phyloP scores from a whole-genome alignment of 2,797 vertebrate genomes.

The Monodelphis domestica region DNA sequence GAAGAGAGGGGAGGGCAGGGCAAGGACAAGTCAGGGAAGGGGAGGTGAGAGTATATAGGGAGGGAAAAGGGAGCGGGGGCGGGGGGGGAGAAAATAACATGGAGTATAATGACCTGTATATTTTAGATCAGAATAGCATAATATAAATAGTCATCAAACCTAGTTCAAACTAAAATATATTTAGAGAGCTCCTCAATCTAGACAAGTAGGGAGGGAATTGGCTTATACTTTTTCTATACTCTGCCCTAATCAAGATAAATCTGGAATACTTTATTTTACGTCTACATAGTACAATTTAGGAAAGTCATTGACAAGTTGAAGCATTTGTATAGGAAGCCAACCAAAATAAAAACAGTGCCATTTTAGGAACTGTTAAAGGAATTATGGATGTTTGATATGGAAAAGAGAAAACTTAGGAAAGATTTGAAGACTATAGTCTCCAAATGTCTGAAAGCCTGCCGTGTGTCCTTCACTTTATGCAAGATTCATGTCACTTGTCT shows the following conservation, averaged over 20 bases:
- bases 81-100: background rate
- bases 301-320: background rate
- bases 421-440: background rate
- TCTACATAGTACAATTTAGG: background rate
- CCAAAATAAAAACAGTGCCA: background rate
- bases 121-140: background rate
- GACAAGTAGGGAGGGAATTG: background rate
- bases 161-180: background rate
- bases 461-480: background rate
- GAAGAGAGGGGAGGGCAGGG: background rate
- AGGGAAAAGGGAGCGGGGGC: background rate
- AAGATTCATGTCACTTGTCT: background rate
- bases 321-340: background rate
- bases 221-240: background rate
- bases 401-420: background rate
- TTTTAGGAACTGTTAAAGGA: background rate
- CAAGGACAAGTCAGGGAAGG: too few species aligned
- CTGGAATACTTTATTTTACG: background rate
- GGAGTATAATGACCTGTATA: background rate
- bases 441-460: background rate
- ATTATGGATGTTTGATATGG: background rate
- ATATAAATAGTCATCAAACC: background rate
- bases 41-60: too few species aligned
- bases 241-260: background rate
- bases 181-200: background rate